Percentiles rank a stretch among this genome's conserved stretches.
Conservation (phyloP, 2,888 invertebrate species). For the Philereme vetulata region DNA sequence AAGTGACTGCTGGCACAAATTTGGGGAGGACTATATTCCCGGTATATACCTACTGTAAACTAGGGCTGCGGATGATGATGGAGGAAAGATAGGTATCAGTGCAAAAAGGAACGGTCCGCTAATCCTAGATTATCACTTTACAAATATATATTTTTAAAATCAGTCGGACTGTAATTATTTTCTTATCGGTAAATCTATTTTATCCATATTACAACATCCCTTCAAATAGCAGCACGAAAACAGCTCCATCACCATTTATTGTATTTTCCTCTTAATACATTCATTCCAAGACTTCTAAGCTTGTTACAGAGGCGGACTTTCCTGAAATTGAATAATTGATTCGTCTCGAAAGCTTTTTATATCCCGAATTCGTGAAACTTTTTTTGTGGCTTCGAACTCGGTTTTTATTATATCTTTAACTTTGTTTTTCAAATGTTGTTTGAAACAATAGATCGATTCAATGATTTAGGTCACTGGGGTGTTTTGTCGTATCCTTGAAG, state of each 20-base stretch:
- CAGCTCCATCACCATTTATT: conserved; percentile 27
- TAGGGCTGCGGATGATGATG: too few relatives aligned
- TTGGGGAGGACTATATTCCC: too few relatives aligned
- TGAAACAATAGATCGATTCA: conserved; percentile 17
- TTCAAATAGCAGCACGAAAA: conserved; percentile 6
- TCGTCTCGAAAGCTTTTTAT: conserved; percentile 23
- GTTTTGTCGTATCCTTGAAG: conserved; percentile 1
- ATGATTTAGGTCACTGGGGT: conserved; percentile 8
- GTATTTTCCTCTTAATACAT: conserved; percentile 31
- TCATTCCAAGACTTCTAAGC: conserved; percentile 27
- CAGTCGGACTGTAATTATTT: neutral
- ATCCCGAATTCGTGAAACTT: conserved; percentile 13
- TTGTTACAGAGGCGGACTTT: conserved; percentile 29
- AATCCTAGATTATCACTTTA: too few relatives aligned
- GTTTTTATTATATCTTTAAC: conserved; percentile 14
- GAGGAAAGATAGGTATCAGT: too few relatives aligned
- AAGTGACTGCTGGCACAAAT: too few relatives aligned
- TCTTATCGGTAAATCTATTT: neutral
- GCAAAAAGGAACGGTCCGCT: too few relatives aligned
- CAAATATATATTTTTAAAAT: too few relatives aligned
- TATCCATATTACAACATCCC: neutral
- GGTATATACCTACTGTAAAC: too few relatives aligned
- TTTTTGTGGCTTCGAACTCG: conserved; percentile 10
- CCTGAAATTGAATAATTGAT: conserved; percentile 31
- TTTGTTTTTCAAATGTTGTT: conserved; percentile 24